Percentiles rank a stretch among this genome's conserved stretches.
Conservation (phyloP, 2,113 vertebrate genomes). For the Octodon degus region DNA sequence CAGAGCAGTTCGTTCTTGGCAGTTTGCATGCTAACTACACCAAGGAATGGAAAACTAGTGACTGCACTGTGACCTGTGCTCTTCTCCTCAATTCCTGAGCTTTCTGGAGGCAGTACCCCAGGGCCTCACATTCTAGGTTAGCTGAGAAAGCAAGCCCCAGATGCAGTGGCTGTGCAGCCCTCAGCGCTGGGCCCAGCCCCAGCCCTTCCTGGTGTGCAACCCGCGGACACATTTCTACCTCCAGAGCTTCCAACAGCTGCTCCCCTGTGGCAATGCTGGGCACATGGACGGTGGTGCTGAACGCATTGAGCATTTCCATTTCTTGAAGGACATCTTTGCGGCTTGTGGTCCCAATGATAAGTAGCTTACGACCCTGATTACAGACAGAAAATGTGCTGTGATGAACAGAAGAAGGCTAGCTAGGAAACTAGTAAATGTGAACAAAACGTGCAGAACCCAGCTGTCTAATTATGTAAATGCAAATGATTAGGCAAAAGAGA, state of each 20-base stretch:
- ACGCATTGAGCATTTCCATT: constrained; percentile 97
- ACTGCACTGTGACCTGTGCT: background rate
- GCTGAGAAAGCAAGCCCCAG: background rate
- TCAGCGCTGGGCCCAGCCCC: background rate
- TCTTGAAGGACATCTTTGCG: constrained; percentile 97
- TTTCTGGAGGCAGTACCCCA: background rate
- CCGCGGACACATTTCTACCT: constrained; percentile 83
- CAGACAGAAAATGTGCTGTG: constrained; percentile 10
- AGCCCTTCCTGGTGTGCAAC: background rate
- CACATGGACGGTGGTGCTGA: constrained; percentile 97
- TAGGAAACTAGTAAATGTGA: background rate
- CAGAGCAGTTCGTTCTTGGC: background rate
- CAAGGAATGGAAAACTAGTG: background rate
- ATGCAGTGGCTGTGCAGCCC: too few relatives aligned
- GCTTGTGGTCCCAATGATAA: constrained; percentile 98
- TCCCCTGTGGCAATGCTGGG: constrained; percentile 94
- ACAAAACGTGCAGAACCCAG: background rate
- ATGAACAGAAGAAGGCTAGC: background rate
- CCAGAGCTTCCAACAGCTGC: constrained; percentile 94
- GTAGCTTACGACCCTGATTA: constrained; percentile 95
- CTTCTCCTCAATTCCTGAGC: background rate
- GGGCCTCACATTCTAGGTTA: background rate
- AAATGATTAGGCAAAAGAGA: constrained; percentile 31
- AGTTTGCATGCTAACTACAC: background rate
- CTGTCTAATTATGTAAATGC: background rate